Conservation (phyloP, 1,140 invertebrate genomes). For the Triops cancriformis region DNA sequence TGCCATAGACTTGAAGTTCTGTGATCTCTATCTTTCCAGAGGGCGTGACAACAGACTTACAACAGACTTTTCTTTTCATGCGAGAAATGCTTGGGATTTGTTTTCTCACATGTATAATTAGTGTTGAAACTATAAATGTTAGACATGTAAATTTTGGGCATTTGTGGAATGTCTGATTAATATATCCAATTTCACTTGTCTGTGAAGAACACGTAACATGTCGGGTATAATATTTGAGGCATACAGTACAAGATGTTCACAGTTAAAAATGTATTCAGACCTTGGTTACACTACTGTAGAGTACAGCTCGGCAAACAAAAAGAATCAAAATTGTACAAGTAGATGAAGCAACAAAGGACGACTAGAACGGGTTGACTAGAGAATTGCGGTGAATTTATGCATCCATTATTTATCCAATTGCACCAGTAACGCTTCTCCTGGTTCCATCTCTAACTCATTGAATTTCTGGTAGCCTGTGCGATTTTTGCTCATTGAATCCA, state of each 20-base stretch:
- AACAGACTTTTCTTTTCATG: too few relatives aligned
- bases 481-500: constrained; percentile 41
- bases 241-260: neutral
- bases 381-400: neutral
- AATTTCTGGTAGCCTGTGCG: constrained; percentile 55
- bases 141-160: too few relatives aligned
- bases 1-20: too few relatives aligned
- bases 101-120: too few relatives aligned
- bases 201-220: neutral
- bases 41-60: too few relatives aligned
- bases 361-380: neutral
- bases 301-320: neutral
- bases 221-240: neutral
- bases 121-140: too few relatives aligned
- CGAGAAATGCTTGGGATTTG: too few relatives aligned
- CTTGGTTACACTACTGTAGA: neutral
- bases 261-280: neutral
- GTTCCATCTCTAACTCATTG: constrained; percentile 50
- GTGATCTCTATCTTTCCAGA: too few relatives aligned
- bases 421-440: constrained; percentile 54
- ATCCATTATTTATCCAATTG: constrained; percentile 57
- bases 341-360: neutral
- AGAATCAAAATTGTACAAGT: neutral
- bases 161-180: too few relatives aligned
- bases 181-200: neutral